A percentile compares a stretch with the other conserved stretches of the same genome.
These are phyloP conservation scores for Urechis unicinctus DNA, from an alignment of 2,888 invertebrate species.

Conservation along the genomic window DNA sequence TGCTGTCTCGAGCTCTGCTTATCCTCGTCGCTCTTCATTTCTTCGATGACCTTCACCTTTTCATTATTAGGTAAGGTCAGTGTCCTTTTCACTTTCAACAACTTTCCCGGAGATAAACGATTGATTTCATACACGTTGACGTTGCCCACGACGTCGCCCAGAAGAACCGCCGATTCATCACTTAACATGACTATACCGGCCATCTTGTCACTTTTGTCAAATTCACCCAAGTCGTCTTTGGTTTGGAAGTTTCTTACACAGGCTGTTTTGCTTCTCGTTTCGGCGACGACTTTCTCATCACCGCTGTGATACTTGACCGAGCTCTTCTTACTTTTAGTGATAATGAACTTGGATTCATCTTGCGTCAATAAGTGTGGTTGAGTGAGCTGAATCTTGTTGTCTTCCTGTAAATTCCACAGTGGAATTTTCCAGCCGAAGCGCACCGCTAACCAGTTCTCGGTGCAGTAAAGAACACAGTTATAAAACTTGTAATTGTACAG, in stretches of 20 bases:
- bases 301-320: neutral
- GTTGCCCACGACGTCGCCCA: neutral
- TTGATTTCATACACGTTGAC: neutral
- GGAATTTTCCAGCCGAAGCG: constrained; percentile 58
- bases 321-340: neutral
- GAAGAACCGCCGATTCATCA: neutral
- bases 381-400: neutral
- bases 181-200: neutral
- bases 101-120: neutral
- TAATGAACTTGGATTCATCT: neutral
- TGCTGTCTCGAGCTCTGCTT: neutral
- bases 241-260: neutral
- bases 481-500: neutral
- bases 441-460: constrained; percentile 5
- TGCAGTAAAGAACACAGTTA: neutral
- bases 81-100: neutral
- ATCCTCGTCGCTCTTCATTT: neutral
- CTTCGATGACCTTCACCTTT: neutral
- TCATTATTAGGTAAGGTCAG: neutral
- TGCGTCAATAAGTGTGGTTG: neutral
- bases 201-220: neutral
- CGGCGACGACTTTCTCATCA: neutral
- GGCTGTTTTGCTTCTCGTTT: neutral
- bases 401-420: constrained; percentile 53
- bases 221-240: neutral